phyloP scores from a whole-genome alignment of 2,888 invertebrate species.

The Drosophila kambysellisi region DNA sequence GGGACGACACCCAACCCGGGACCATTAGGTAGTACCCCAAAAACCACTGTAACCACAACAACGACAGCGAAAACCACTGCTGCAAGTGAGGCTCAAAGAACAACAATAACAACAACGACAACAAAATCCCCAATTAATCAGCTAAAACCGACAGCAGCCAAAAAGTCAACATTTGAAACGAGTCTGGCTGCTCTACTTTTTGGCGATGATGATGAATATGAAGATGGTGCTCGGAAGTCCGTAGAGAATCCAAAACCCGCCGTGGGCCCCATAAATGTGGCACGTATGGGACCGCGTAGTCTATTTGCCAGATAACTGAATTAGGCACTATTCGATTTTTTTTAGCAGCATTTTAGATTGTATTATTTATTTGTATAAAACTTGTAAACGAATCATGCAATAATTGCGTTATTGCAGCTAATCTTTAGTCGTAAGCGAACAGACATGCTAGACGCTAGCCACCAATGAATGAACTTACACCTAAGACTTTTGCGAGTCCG shows the following conservation, averaged over 20 bases:
- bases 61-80: conserved; percentile 12
- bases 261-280: conserved; percentile 76
- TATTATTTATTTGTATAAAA: conserved; percentile 66
- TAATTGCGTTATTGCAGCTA: conserved; percentile 55
- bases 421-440: conserved; percentile 49
- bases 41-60: conserved; percentile 4
- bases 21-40: conserved; percentile 2
- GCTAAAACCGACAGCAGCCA: conserved; percentile 56
- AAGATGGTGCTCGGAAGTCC: conserved; percentile 67
- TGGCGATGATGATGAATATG: conserved; percentile 81
- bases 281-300: conserved; percentile 81
- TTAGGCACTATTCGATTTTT: conserved; percentile 14
- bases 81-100: background rate
- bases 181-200: conserved; percentile 84
- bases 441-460: conserved; percentile 51
- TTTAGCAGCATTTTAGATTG: conserved; percentile 69
- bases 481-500: conserved; percentile 84
- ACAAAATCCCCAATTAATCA: conserved; percentile 37
- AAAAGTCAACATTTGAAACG: conserved; percentile 83
- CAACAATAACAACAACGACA: conserved; percentile 38
- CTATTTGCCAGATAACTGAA: conserved; percentile 64
- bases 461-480: conserved; percentile 51
- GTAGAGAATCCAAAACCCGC: conserved; percentile 53
- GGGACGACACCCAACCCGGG: conserved; percentile 8
- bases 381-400: conserved; percentile 37